phyloP scores from a whole-genome alignment of 2,888 invertebrate species.

The Phoenoteleia sp. region DNA sequence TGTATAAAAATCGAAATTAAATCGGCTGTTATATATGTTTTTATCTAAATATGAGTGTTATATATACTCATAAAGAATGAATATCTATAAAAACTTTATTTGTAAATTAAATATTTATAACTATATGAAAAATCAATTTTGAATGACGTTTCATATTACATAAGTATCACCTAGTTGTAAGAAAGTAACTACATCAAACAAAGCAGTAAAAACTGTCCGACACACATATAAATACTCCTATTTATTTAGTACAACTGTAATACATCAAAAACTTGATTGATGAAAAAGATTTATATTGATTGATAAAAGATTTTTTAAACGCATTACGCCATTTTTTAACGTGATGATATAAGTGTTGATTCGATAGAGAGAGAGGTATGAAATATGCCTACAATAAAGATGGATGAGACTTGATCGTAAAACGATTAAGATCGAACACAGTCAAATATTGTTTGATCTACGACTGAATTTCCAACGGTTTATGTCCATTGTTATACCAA shows the following conservation, averaged over 20 bases:
- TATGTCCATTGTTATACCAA: constrained; percentile 4
- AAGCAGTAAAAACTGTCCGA: constrained; percentile 8
- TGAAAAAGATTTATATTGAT: constrained; percentile 48
- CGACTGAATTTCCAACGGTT: constrained; percentile 61
- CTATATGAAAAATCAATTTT: background rate
- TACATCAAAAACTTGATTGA: constrained; percentile 57
- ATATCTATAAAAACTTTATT: too few species aligned
- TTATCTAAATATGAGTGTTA: too few species aligned
- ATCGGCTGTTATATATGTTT: too few species aligned
- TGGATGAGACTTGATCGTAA: constrained; percentile 79
- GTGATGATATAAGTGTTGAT: constrained; percentile 73
- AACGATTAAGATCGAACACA: constrained; percentile 82
- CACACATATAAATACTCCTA: constrained; percentile 7
- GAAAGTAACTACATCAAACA: background rate
- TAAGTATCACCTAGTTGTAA: background rate
- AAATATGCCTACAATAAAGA: constrained; percentile 74
- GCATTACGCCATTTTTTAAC: constrained; percentile 8
- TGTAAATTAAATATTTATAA: too few species aligned
- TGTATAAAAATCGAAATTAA: too few species aligned
- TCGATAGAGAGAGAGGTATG: constrained; percentile 37
- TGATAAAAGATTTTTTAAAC: constrained; percentile 31
- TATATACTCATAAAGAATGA: too few species aligned
- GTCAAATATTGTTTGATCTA: constrained; percentile 48
- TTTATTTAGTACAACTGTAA: constrained; percentile 50
- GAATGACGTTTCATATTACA: background rate